Evolutionary conservation across 2,888 invertebrate genomes (phyloP).

Genomic region (Agrotis clavis): DNA sequence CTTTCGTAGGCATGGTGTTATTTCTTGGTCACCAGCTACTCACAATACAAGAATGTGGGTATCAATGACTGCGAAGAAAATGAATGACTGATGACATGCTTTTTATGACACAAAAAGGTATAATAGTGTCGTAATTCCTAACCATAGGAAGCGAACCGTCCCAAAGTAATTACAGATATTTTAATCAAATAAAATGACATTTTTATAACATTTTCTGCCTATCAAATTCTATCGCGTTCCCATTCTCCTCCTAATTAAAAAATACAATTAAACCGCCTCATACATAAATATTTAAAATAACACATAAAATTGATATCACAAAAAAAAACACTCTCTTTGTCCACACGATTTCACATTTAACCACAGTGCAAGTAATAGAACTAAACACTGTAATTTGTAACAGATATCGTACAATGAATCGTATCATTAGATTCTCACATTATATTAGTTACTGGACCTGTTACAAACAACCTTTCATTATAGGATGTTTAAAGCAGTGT

Average conservation of each 20-base stretch:
- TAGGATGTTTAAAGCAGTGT: slow-evolving; percentile 6
- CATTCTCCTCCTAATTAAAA: not conserved
- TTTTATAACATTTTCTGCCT: too few species aligned
- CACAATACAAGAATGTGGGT: not conserved
- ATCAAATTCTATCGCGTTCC: not conserved
- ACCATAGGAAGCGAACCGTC: not conserved
- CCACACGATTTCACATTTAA: not conserved
- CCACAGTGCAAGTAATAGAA: slow-evolving; percentile 25
- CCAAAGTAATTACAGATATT: not conserved
- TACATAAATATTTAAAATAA: not conserved
- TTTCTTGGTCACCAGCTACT: not conserved
- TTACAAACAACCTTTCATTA: slow-evolving; percentile 9
- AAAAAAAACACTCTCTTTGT: slow-evolving; percentile 12
- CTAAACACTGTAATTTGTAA: slow-evolving; percentile 35
- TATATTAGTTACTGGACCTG: slow-evolving; percentile 24
- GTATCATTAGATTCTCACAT: slow-evolving; percentile 16
- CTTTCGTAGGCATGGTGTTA: not conserved
- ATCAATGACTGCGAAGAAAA: not conserved
- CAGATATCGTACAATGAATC: slow-evolving; percentile 24
- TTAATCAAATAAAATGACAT: too few species aligned
- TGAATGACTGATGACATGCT: not conserved
- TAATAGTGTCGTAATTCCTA: too few species aligned
- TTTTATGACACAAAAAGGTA: too few species aligned
- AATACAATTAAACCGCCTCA: not conserved
- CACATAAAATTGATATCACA: not conserved